Percentiles rank a stretch among this genome's conserved stretches.
Conservation (phyloP, 2,797 vertebrate genomes). For the Serranus cabrilla region DNA sequence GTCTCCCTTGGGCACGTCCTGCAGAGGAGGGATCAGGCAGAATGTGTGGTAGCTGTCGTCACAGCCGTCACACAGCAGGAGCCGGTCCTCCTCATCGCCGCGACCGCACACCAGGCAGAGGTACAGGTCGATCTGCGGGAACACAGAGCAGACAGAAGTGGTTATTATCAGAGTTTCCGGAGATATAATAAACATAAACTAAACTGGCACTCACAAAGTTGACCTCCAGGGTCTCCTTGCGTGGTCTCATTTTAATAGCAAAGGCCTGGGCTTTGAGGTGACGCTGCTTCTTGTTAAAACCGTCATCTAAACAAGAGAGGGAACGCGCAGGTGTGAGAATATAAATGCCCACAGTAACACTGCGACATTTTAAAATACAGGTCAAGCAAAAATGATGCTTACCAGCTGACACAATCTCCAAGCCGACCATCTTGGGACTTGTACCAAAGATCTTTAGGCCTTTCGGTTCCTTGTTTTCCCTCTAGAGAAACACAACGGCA, state of each 20-base stretch:
- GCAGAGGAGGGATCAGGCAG: slow-evolving; percentile 96
- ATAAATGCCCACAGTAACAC: not conserved
- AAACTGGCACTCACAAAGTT: slow-evolving; percentile 93
- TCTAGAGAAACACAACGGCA: slow-evolving; percentile 69
- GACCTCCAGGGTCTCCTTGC: slow-evolving; percentile 95
- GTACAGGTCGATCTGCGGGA: slow-evolving; percentile 94
- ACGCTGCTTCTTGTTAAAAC: slow-evolving; percentile 91
- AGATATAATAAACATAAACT: not conserved
- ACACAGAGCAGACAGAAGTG: not conserved
- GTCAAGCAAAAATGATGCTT: slow-evolving; percentile 19
- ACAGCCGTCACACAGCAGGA: slow-evolving; percentile 97
- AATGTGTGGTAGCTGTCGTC: slow-evolving; percentile 99
- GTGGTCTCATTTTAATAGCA: slow-evolving; percentile 97
- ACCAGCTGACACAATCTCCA: slow-evolving; percentile 89
- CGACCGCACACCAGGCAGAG: slow-evolving; percentile 98
- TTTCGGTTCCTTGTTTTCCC: slow-evolving; percentile 95
- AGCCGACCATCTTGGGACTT: slow-evolving; percentile 93
- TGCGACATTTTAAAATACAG: not conserved
- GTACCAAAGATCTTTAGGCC: slow-evolving; percentile 92
- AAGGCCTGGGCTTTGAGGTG: slow-evolving; percentile 94
- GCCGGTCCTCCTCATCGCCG: slow-evolving; percentile 95
- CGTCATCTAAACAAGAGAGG: slow-evolving; percentile 85
- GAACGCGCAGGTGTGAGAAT: not conserved
- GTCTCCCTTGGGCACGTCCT: slow-evolving; percentile 97
- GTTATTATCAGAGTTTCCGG: not conserved